Evolutionary conservation across 1,140 invertebrate species (phyloP).

Genomic region (Bathynomus jamesi): DNA sequence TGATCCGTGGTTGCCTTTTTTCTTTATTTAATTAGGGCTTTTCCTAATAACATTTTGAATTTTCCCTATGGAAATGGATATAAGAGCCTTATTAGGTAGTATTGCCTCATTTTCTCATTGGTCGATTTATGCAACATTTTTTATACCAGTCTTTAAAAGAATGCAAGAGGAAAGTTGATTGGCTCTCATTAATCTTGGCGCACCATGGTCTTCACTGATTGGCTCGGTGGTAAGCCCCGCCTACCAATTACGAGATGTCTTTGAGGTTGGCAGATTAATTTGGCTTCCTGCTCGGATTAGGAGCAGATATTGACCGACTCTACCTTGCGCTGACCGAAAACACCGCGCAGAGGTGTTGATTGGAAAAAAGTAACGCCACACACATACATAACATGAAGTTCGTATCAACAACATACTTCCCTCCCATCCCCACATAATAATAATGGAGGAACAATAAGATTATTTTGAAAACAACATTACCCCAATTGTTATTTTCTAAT

Average conservation of each 20-base stretch:
- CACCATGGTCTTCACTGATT: neutral
- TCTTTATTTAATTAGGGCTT: neutral
- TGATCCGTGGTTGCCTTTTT: neutral
- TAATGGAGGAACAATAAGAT: too few species aligned
- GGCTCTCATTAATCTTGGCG: neutral
- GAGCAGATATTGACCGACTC: neutral
- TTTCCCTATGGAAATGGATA: neutral
- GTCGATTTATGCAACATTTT: neutral
- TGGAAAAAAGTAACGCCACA: neutral
- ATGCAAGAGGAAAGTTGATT: conserved; percentile 1
- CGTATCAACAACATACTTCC: too few species aligned
- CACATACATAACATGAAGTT: too few species aligned
- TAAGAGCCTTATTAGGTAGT: neutral
- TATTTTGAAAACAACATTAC: too few species aligned
- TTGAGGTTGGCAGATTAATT: conserved; percentile 1
- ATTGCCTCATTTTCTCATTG: neutral
- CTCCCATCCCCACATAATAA: too few species aligned
- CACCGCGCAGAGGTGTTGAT: neutral
- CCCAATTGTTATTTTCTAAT: too few species aligned
- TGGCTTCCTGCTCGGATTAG: neutral
- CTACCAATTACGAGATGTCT: neutral
- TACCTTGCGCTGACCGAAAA: neutral
- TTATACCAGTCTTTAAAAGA: neutral
- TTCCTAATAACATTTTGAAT: neutral
- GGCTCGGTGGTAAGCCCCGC: neutral